Base-by-base conservation (phyloP, 2,113 vertebrate genomes). In the Eretmochelys imbricata region DNA sequence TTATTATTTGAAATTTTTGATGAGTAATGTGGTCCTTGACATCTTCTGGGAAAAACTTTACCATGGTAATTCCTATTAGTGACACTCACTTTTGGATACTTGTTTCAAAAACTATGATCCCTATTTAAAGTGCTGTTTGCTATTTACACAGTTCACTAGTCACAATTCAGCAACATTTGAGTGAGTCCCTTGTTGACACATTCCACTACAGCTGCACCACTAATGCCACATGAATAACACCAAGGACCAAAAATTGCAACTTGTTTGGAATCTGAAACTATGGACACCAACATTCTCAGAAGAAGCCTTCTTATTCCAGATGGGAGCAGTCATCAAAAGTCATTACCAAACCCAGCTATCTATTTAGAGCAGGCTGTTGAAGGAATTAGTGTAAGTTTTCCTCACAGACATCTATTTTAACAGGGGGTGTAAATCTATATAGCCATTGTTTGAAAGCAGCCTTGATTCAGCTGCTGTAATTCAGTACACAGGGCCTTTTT, bases 201-300 rank as follows among this genome's bases (percentile, higher is more conserved):
- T 5, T 80, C 8, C 20, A 59, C 93, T 86, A 49, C 72, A 72
- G 16, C 42, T 62, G 24, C 78, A 53, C 38, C 51, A 59, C 48
- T 80, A 48, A 93, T n/a, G 72, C 5, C 50, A 46, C 6, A 42
- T 42, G 76, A 85, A 82, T 53, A 89, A 6, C n/a, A 76, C 25
- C 42, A 35, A 84, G 49, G 54, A 88, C 10, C 54, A 49, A 93
- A 94, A 69, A 20, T 25, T 51, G 10, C 14, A 49, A 31, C 55
- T 90, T 87, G 9, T 89, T 87, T 76, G 81, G 48, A 95, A 84
- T 42, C 25, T 81, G 69, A 90, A 93, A 75, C 35, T 94, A 3
- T 14, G 83, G 4, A 62, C 53, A 48, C 8, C 53, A 83, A 83
- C 24, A 59, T 24, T 35, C 6, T 7, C 12, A 0, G 4, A 91